Conservation (phyloP, 2,888 invertebrate genomes). For the Spodoptera picta region DNA sequence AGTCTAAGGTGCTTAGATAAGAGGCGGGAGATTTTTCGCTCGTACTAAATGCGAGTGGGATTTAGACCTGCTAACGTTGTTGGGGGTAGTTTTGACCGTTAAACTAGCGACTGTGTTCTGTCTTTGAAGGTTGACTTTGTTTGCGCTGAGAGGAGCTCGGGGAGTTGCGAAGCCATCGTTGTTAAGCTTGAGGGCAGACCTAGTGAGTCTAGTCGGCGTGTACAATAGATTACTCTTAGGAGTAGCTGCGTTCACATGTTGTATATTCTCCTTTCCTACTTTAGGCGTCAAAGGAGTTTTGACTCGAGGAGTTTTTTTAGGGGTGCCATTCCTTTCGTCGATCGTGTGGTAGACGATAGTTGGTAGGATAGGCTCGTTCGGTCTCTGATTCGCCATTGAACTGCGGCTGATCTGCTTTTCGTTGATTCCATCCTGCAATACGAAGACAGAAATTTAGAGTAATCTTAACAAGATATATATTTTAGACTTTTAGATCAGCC, state of each 20-base stretch:
- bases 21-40: slow-evolving; percentile 79
- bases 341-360: slow-evolving; percentile 61
- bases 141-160: slow-evolving; percentile 78
- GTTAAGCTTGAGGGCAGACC: slow-evolving; percentile 78
- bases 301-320: slow-evolving; percentile 72
- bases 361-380: slow-evolving; percentile 55
- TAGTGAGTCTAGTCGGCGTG: slow-evolving; percentile 78
- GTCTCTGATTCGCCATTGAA: slow-evolving; percentile 78
- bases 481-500: too few relatives aligned
- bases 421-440: slow-evolving; percentile 84
- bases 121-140: slow-evolving; percentile 73
- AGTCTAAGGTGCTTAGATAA: slow-evolving; percentile 66
- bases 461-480: too few relatives aligned
- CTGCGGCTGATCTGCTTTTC: slow-evolving; percentile 87
- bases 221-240: slow-evolving; percentile 73
- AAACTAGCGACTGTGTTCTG: slow-evolving; percentile 71
- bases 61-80: slow-evolving; percentile 77
- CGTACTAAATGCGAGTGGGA: slow-evolving; percentile 78
- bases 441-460: background rate
- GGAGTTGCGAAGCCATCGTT: slow-evolving; percentile 82
- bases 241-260: slow-evolving; percentile 64
- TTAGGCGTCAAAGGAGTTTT: slow-evolving; percentile 76
- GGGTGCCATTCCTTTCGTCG: slow-evolving; percentile 62
- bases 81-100: slow-evolving; percentile 72
- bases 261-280: slow-evolving; percentile 79